phyloP scores from a whole-genome alignment of 1,140 invertebrate genomes.

The Bombus picipes region DNA sequence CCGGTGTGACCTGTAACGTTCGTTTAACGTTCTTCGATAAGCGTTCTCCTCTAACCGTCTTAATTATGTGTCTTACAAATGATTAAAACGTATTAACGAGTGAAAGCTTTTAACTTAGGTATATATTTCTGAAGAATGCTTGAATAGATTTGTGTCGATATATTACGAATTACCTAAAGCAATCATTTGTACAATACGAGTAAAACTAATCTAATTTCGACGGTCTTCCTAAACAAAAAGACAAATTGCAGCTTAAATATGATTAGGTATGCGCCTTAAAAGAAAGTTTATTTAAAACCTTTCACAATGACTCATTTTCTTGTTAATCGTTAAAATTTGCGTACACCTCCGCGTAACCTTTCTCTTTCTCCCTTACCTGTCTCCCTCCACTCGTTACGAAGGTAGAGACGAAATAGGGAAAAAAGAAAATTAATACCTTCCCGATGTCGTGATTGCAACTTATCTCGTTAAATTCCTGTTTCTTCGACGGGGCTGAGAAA shows the following conservation, averaged over 20 bases:
- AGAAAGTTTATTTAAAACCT: neutral
- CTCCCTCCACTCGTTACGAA: neutral
- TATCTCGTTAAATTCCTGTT: constrained; percentile 73
- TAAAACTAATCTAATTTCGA: neutral
- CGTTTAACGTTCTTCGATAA: neutral
- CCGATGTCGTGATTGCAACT: constrained; percentile 63
- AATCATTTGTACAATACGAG: neutral
- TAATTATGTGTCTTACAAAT: neutral
- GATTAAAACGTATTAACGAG: neutral
- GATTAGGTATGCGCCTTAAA: rapidly evolving
- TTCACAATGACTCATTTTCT: neutral
- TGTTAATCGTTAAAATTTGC: neutral
- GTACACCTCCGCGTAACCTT: constrained; percentile 8
- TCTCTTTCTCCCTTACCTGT: neutral
- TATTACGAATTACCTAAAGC: neutral
- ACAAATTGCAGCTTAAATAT: neutral
- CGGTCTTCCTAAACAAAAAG: neutral
- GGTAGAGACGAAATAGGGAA: neutral
- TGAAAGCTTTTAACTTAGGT: neutral
- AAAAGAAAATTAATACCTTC: constrained; percentile 36
- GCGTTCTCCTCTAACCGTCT: neutral
- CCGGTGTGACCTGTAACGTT: neutral
- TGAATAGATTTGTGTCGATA: neutral
- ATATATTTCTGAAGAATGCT: neutral
- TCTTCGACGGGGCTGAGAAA: constrained; percentile 59